These are phyloP conservation scores for Hesperia comma DNA, from an alignment of 2,888 invertebrate genomes.

Conservation along the genomic window DNA sequence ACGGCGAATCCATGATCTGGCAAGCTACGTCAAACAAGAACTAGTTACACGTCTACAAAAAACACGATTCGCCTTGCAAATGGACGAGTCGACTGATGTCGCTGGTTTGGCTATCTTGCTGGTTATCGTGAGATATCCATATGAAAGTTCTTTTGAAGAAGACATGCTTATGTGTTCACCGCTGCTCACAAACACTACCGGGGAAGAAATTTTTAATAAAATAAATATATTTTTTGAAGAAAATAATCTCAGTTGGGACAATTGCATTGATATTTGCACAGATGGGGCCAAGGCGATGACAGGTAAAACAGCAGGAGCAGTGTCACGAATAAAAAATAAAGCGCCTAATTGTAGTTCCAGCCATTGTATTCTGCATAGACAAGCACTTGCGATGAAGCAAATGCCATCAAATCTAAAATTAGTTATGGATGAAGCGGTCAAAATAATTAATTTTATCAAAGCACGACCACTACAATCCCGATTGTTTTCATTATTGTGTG, in stretches of 20 bases:
- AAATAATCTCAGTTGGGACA: conserved; percentile 43
- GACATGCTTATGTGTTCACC: conserved; percentile 50
- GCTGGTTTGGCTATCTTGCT: conserved; percentile 52
- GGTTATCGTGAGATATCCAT: conserved; percentile 36
- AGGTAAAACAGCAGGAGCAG: too few species aligned
- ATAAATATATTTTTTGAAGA: conserved; percentile 36
- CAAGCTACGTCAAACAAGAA: too few species aligned
- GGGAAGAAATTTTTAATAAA: conserved; percentile 36
- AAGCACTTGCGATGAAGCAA: conserved; percentile 44
- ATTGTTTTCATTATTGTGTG: too few species aligned
- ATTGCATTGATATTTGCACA: conserved; percentile 35
- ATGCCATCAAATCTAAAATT: conserved; percentile 43
- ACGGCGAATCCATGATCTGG: too few species aligned
- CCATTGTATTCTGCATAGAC: conserved; percentile 46
- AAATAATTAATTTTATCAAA: too few species aligned
- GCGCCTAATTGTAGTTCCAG: conserved; percentile 47
- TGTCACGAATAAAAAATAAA: too few species aligned
- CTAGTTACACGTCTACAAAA: too few species aligned
- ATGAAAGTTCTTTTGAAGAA: conserved; percentile 44
- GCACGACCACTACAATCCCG: too few species aligned
- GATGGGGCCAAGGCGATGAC: conserved; percentile 49
- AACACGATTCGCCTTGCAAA: too few species aligned
- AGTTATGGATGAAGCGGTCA: too few species aligned
- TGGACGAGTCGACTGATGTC: too few species aligned
- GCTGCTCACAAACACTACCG: too few species aligned